Percentiles rank a stretch among this genome's conserved stretches.
Evolutionary conservation across 30 jellyfish, hydroid and myxozoan species (phyloP).

Genomic region (Chrysaora quinquecirrha): DNA sequence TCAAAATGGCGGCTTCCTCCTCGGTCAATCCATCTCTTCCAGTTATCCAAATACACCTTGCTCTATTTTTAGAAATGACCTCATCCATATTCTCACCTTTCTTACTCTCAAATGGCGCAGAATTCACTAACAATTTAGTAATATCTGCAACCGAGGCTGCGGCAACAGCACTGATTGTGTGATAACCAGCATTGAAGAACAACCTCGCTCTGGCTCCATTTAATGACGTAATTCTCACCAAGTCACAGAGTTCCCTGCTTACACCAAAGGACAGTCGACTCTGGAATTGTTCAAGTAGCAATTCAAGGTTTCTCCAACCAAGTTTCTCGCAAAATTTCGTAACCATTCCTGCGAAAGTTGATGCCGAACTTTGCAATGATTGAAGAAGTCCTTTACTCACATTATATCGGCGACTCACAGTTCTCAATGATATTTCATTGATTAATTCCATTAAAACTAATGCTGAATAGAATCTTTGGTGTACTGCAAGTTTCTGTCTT

Average conservation of each 20-base stretch:
- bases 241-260: conserved; percentile 91
- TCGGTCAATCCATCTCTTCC: conserved; percentile 93
- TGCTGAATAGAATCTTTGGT: conserved; percentile 92
- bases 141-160: conserved; percentile 69
- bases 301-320: conserved; percentile 93
- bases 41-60: conserved; percentile 77
- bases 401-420: conserved; percentile 82
- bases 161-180: conserved; percentile 85
- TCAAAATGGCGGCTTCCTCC: conserved; percentile 82
- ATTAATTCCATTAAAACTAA: conserved; percentile 84
- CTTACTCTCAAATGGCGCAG: conserved; percentile 90
- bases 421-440: conserved; percentile 88
- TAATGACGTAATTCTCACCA: conserved; percentile 82
- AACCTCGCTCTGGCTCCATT: conserved; percentile 89
- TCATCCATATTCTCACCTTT: conserved; percentile 60
- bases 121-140: conserved; percentile 66
- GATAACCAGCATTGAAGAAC: conserved; percentile 90
- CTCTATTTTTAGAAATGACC: conserved; percentile 38
- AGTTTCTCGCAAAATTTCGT: conserved; percentile 97
- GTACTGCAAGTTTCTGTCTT: conserved; percentile 85
- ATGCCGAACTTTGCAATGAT: conserved; percentile 86
- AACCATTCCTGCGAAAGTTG: conserved; percentile 99
- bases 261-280: conserved; percentile 97
- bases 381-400: conserved; percentile 92
- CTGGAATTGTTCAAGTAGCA: conserved; percentile 90